A percentile compares a stretch with the other conserved stretches of the same genome.
These are phyloP conservation scores for Pyrrhosoma nymphula DNA, from an alignment of 2,888 invertebrate genomes.

Conservation along the genomic window DNA sequence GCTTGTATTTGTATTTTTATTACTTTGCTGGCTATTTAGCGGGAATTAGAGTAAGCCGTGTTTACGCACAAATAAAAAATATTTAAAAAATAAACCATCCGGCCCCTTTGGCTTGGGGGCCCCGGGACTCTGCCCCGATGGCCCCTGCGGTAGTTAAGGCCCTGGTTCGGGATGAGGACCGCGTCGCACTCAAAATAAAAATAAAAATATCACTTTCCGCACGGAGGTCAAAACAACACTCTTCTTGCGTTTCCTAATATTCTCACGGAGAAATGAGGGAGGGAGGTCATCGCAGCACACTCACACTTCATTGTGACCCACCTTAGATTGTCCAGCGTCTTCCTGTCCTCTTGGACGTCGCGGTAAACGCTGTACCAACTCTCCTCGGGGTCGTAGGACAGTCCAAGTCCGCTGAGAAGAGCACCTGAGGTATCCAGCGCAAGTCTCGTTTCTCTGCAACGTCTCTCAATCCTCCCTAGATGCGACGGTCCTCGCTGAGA, in stretches of 20 bases:
- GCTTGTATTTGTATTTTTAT: too few species aligned
- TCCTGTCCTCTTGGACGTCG: neutral
- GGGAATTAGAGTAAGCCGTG: too few species aligned
- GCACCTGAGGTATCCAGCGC: neutral
- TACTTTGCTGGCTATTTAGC: too few species aligned
- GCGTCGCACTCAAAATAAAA: too few species aligned
- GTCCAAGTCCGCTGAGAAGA: neutral
- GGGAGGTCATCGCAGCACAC: neutral
- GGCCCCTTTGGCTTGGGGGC: too few species aligned
- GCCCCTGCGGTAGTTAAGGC: too few species aligned
- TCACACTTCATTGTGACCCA: neutral
- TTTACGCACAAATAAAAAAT: too few species aligned
- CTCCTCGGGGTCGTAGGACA: neutral
- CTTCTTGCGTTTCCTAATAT: neutral
- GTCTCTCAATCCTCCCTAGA: neutral
- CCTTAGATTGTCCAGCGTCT: conserved; percentile 18
- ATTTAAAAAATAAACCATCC: too few species aligned
- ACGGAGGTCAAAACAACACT: neutral
- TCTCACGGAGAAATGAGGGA: neutral
- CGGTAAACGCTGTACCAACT: neutral
- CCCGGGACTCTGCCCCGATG: too few species aligned
- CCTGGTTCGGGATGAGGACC: too few species aligned
- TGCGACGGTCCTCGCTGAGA: neutral
- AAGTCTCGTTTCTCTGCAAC: neutral
- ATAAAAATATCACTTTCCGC: neutral